Evolutionary conservation across 1,140 invertebrate genomes (phyloP), one percentile per base, ranked within the genome.

Genomic region (Drosophila dunni): DNA sequence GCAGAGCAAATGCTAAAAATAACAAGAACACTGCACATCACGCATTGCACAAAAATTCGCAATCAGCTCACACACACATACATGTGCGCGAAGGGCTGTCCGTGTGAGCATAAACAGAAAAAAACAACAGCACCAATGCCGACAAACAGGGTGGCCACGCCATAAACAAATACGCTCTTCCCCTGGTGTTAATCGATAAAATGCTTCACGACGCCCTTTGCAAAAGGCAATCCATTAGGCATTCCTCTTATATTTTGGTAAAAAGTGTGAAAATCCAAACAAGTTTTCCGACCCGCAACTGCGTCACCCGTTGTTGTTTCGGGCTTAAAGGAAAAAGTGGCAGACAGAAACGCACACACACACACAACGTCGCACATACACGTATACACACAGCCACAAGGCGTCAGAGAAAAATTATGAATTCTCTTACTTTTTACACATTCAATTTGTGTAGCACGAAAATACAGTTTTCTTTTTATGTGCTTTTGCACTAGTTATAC

Each of bases 261-360:
- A 76, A 58, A 50, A 36, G 64, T 75, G 56, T 86, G 75, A 78
- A 85, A 86, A 86, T 60, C 70, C 67, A 82, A 85, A 88, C 79
- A 88, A 86, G 79, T 85, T 85, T 85, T 86, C 56, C 75, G 34
- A 61, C 42, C 57, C 79, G 61, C 63, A 75, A 73, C 75, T 82
- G 82, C 79, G 75, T 76, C 82, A 81, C 40, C 51, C 51, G 61
- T 48, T 45, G 54, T 78, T 50, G 50, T 48, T 57, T 50, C 53
- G 24, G 51, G n/a, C 56, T 15, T 24, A 44, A 60, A 36, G 64
- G 13, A 63, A 66, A 29, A 75, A 61, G 44, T 54, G 46, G n/a
- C 46, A 60, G 17, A 69, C 15, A 58, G 48, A 56, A 69, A 44
- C 40, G 71, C 34, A 50, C 24, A 67, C 7, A 48, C 7, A 48